Conservation (phyloP, 2,888 invertebrate species). For the Lydus trimaculatus region DNA sequence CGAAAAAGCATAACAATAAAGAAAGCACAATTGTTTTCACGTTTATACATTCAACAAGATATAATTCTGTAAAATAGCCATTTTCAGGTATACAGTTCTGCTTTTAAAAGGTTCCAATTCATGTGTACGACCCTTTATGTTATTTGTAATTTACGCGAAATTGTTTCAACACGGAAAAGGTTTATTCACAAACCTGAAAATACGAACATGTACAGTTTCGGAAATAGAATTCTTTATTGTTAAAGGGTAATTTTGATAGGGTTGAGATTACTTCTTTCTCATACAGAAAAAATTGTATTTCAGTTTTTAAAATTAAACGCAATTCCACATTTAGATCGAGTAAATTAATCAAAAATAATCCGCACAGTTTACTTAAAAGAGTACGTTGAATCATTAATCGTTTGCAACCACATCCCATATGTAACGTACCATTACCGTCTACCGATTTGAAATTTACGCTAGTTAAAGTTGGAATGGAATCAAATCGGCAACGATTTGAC, state of each 20-base stretch:
- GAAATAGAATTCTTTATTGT: too few species aligned
- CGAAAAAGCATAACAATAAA: not conserved
- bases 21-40: not conserved
- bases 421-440: not conserved
- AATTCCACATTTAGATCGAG: too few species aligned
- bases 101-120: not conserved
- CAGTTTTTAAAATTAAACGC: too few species aligned
- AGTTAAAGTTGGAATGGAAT: not conserved
- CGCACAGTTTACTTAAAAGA: too few species aligned
- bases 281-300: too few species aligned
- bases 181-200: not conserved
- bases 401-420: too few species aligned
- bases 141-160: not conserved
- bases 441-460: not conserved
- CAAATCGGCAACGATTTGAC: not conserved
- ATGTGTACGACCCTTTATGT: not conserved
- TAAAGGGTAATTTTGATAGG: too few species aligned
- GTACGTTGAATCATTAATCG: too few species aligned
- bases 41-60: not conserved
- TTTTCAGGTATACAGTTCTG: not conserved
- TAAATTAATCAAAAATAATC: too few species aligned
- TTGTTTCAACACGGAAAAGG: not conserved
- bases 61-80: not conserved
- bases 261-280: too few species aligned
- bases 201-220: too few species aligned